Evolutionary conservation across 1,140 invertebrate genomes (phyloP), one percentile per base, ranked within the genome.

Genomic region (Macrobrachium rosenbergii): DNA sequence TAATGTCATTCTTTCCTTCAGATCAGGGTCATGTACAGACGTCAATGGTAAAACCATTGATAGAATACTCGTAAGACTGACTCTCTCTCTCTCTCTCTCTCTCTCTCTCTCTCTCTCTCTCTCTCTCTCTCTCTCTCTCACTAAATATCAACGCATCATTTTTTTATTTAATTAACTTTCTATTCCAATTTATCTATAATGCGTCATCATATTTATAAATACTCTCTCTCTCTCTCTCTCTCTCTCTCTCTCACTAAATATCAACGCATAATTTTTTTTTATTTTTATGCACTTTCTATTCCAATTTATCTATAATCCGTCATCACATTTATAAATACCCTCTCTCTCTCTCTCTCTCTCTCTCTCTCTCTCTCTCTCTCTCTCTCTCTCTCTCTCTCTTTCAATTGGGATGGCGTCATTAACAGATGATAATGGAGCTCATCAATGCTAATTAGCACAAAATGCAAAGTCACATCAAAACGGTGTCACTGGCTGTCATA

Each of bases 31-130:
- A 3, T 37, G 28, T 37, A 37, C 28, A 37, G 28, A 37, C 1
- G 3, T 37, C 28, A 37, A 37, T 37, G 28, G 28, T 37, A 37
- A 37, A 37, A 3, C 1, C 3, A 37, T 2, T 37, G 1, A 37
- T 37, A 37, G 3, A 37, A 37, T 3, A 37, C 28, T 37, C 28
- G 3, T 37, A 37, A 37, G 28, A 2, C 69, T 73, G 2, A 2
- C 69, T 73, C 69, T 73, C 11, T 37, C 62, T 64, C 62, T 64
- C 69, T 37, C 69, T 73, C 14, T 37, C 69, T 23, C 37, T 75
- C 17, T 75, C 28, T 17, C 45, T 23, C 45, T 37, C 28, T 19
- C 72, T 75, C 17, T 37, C 45, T 43, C 72, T 43, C 45, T 37
- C 28, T 43, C 45, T 23, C 45, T 37, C 19, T 75, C 43, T 75